Evolutionary conservation across 1,140 invertebrate genomes (phyloP).

Genomic region (Paramacrobiotus metropolitanus): DNA sequence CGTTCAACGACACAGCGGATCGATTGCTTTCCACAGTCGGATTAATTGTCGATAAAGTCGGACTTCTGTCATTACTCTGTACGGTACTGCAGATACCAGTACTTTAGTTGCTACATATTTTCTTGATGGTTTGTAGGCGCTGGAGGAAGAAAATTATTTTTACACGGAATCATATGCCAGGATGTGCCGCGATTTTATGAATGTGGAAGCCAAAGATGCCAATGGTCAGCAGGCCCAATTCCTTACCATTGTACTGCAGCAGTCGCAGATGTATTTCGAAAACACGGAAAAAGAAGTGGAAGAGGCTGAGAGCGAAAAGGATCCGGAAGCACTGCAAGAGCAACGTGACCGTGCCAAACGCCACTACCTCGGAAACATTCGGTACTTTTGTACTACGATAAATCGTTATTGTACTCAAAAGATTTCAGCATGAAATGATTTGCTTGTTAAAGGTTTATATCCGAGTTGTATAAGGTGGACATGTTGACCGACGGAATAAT

Average conservation of each 20-base stretch:
- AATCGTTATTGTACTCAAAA: background rate
- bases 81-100: background rate
- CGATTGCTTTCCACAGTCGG: background rate
- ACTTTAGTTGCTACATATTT: background rate
- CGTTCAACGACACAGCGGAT: background rate
- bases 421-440: background rate
- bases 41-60: background rate
- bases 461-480: background rate
- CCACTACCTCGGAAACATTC: background rate
- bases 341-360: background rate
- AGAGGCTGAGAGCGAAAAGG: background rate
- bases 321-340: background rate
- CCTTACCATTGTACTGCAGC: background rate
- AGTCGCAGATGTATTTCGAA: background rate
- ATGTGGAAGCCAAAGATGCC: background rate
- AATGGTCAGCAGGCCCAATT: background rate
- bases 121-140: background rate
- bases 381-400: background rate
- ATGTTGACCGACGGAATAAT: background rate
- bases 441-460: background rate
- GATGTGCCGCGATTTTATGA: background rate
- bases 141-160: background rate
- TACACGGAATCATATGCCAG: background rate
- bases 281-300: background rate
- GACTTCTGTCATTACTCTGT: background rate